Percentiles rank a stretch among this genome's conserved stretches.
phyloP scores from a whole-genome alignment of 2,797 vertebrate genomes.

The Eulemur mongoz region DNA sequence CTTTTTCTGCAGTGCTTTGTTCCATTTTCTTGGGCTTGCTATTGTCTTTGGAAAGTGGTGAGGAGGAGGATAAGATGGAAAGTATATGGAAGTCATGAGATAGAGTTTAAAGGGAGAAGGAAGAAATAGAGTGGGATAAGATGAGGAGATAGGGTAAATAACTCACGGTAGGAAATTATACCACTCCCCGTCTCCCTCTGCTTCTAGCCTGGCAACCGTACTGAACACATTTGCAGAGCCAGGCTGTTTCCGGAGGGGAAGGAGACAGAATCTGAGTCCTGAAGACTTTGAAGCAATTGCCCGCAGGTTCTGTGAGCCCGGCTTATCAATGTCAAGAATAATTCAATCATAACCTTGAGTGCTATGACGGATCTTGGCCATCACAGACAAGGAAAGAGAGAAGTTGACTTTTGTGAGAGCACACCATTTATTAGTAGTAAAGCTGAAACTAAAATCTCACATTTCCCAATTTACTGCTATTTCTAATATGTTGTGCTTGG shows the following conservation, averaged over 20 bases:
- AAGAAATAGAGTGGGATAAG: background rate
- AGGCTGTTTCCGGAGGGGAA: background rate
- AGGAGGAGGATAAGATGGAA: background rate
- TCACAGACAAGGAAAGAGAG: background rate
- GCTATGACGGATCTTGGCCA: background rate
- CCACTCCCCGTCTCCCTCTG: rapidly evolving
- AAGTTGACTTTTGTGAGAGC: background rate
- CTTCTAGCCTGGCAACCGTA: background rate
- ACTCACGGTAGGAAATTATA: background rate
- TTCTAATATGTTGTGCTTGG: background rate
- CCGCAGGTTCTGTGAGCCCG: background rate
- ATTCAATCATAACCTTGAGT: background rate
- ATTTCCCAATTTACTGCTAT: background rate
- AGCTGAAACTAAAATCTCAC: background rate
- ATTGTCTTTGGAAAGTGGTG: background rate
- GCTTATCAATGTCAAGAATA: background rate
- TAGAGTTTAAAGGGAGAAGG: background rate
- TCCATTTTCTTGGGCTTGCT: background rate
- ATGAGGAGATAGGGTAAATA: background rate
- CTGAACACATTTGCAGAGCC: background rate
- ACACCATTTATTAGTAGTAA: background rate
- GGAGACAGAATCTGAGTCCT: background rate
- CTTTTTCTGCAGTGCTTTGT: background rate
- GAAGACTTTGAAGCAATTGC: background rate
- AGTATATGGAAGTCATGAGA: background rate